phyloP scores from a whole-genome alignment of 2,113 vertebrate species.

The Grus americana region DNA sequence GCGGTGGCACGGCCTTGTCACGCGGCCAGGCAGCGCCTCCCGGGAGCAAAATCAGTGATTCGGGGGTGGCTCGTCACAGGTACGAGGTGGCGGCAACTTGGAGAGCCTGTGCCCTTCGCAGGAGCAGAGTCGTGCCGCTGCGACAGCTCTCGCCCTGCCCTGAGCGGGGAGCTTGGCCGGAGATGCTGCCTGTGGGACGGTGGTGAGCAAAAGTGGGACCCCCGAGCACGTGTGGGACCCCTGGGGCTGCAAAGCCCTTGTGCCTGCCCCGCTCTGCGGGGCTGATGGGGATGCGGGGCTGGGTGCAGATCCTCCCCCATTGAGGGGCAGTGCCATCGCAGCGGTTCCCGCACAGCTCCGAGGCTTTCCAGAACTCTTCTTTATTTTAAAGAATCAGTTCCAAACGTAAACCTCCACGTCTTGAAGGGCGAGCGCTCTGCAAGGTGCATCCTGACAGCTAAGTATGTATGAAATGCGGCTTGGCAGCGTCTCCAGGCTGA shows the following conservation, averaged over 20 bases:
- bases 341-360: neutral
- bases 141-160: neutral
- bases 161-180: neutral
- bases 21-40: neutral
- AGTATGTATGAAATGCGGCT: neutral
- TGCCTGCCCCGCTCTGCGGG: rapidly evolving
- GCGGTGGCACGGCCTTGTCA: rapidly evolving
- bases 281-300: neutral
- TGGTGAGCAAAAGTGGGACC: neutral
- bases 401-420: neutral
- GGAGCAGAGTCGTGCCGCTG: neutral
- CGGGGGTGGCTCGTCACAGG: neutral
- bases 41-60: rapidly evolving
- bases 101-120: neutral
- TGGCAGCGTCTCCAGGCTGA: neutral
- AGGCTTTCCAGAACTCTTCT: neutral
- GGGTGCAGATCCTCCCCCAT: rapidly evolving
- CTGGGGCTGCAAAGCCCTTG: rapidly evolving
- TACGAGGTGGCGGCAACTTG: neutral
- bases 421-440: neutral
- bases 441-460: neutral
- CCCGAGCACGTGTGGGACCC: rapidly evolving
- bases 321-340: neutral
- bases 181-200: neutral
- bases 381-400: neutral